Evolutionary conservation across 2,888 invertebrate species (phyloP), one percentile per base, ranked within the genome.

Genomic region (Chromoteleia sp.): DNA sequence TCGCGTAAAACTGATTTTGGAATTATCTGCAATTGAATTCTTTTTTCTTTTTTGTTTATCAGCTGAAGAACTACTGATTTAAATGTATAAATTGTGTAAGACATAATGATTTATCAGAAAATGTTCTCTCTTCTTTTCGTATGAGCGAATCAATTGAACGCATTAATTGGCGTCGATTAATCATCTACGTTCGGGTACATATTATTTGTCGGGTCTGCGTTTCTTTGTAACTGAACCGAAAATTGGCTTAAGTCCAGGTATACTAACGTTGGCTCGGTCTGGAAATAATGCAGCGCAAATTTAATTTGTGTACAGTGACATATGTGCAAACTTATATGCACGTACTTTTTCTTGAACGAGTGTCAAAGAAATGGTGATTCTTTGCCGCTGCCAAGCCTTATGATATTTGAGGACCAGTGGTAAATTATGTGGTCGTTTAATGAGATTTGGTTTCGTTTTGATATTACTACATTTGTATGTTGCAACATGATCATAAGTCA

Each of bases 201-300:
- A 41, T 59, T 67, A 59, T 29, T 67, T 8, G 19, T 52, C 29
- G 50, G 33, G 12, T 48, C 45, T 45, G 29, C 36, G 50, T 67
- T 61, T 67, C 67, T 73, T 61, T 67, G 67, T 43, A 74, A 68
- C 74, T 43, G 75, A 76, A 48, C 67, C 65, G 58, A 48, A 80
- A 83, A 84, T 83, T 84, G 84, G 83, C 84, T 59, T n/a, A n/a
- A 19, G 67, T 84, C 83, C 82, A 84, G 71, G 80, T 78, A 48
- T 71, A 82, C 25, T 83, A 48, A 30, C 74, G 76, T 84, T 75
- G 81, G 85, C 83, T 84, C 58, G 59, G 65, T 85, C 86, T 85
- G 85, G 86, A 84, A 84, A 85, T 85, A 84, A 86, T 84, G 82
- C 79, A 82, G 52, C 50, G 58, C 61, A 67, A 83, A 81, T 80